A percentile compares a stretch with the other conserved stretches of the same genome.
phyloP scores from a whole-genome alignment of 2,888 invertebrate genomes.

The Julus scandinavius region DNA sequence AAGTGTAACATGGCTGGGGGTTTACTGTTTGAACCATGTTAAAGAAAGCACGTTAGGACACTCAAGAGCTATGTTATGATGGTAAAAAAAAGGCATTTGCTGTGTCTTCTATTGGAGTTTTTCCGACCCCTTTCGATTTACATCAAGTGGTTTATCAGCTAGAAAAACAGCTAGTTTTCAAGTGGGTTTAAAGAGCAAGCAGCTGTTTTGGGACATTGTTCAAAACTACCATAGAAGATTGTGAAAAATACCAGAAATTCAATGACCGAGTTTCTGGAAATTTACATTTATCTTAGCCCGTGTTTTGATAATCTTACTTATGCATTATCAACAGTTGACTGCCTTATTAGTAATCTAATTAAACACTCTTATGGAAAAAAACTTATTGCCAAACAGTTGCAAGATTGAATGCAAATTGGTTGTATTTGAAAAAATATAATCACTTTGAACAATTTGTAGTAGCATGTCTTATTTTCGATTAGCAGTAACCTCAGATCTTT shows the following conservation, averaged over 20 bases:
- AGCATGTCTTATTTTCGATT: too few relatives aligned
- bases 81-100: neutral
- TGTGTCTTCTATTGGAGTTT: neutral
- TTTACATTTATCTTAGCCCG: neutral
- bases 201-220: neutral
- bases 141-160: conserved; percentile 36
- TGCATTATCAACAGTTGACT: too few relatives aligned
- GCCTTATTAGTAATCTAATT: too few relatives aligned
- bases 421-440: too few relatives aligned
- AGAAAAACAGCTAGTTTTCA: conserved; percentile 21
- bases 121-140: conserved; percentile 1
- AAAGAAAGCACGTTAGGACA: conserved; percentile 29
- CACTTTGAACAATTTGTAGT: too few relatives aligned
- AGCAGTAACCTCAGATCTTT: too few relatives aligned
- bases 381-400: too few relatives aligned
- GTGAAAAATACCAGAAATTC: neutral
- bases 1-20: conserved; percentile 14
- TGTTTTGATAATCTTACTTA: neutral
- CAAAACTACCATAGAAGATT: neutral
- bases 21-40: neutral
- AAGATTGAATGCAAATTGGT: too few relatives aligned
- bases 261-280: neutral
- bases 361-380: too few relatives aligned
- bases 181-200: conserved; percentile 14
- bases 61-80: conserved; percentile 36